A percentile compares a stretch with the other conserved stretches of the same genome.
Conservation (phyloP, 2,888 invertebrate genomes). For the Tigriopus californicus region DNA sequence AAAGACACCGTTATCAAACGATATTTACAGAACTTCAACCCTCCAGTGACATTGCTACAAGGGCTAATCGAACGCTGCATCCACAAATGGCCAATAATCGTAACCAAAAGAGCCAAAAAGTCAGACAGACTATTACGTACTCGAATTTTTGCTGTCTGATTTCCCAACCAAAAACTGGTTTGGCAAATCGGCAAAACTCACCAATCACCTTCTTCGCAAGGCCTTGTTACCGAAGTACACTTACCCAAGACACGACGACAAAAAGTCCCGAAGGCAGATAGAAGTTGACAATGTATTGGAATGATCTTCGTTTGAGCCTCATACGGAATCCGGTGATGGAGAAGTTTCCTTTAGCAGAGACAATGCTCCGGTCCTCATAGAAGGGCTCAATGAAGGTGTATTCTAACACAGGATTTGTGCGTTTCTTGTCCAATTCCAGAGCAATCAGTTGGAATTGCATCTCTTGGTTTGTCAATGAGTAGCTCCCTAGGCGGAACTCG, state of each 20-base stretch:
- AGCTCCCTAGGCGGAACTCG: constrained; percentile 1
- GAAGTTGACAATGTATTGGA: constrained; percentile 1
- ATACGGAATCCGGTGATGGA: background rate
- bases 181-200: no score
- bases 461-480: background rate
- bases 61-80: no score
- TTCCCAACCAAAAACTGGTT: no score
- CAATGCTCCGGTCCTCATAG: background rate
- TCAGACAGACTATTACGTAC: no score
- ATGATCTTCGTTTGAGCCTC: background rate
- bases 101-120: no score
- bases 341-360: background rate
- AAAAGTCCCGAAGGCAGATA: constrained; percentile 27
- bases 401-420: background rate
- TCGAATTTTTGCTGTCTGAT: no score
- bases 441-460: background rate
- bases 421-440: background rate
- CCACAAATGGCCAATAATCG: no score
- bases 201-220: no score
- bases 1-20: no score
- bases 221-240: no score
- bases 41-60: no score
- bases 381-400: background rate
- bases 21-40: no score
- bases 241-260: constrained; percentile 42